Conservation (phyloP, 23 tunicate species). For the Phallusia fumigata region DNA sequence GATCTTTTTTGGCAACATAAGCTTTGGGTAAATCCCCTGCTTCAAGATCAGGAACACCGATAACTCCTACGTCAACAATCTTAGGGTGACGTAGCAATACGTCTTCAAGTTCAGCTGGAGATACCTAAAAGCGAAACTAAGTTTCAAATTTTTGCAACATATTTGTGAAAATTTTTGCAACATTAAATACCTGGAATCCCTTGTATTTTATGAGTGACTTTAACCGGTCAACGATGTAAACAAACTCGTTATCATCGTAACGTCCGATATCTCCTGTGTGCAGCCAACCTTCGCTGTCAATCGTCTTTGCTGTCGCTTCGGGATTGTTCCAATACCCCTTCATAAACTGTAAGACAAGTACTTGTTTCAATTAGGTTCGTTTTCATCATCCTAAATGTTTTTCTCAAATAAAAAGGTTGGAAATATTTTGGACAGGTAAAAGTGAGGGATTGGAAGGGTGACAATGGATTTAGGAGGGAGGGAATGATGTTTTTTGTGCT, state of each 20-base stretch:
- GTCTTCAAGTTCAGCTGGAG: slow-evolving; percentile 61
- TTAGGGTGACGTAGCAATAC: slow-evolving; percentile 37
- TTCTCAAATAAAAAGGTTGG: too few species aligned
- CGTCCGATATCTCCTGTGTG: slow-evolving; percentile 84
- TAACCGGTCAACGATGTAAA: slow-evolving; percentile 66
- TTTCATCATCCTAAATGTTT: background rate
- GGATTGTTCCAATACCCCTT: slow-evolving; percentile 65
- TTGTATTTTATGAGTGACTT: slow-evolving; percentile 73
- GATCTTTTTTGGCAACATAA: slow-evolving; percentile 53
- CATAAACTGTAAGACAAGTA: slow-evolving; percentile 36
- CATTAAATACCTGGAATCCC: slow-evolving; percentile 59
- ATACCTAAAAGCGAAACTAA: slow-evolving; percentile 49
- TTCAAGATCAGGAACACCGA: slow-evolving; percentile 48
- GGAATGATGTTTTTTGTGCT: too few species aligned
- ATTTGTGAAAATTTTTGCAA: background rate
- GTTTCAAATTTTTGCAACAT: too few species aligned
- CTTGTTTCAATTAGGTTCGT: background rate
- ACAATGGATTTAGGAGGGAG: too few species aligned
- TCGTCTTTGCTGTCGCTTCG: slow-evolving; percentile 41
- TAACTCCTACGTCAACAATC: slow-evolving; percentile 58
- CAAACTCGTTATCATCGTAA: slow-evolving; percentile 51
- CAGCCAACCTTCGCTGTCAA: slow-evolving; percentile 80
- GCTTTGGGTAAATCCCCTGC: slow-evolving; percentile 65
- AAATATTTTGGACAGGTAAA: too few species aligned
- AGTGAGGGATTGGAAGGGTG: too few species aligned